Evolutionary conservation across 2,888 invertebrate species (phyloP).

Genomic region (Fragum whitleyi): DNA sequence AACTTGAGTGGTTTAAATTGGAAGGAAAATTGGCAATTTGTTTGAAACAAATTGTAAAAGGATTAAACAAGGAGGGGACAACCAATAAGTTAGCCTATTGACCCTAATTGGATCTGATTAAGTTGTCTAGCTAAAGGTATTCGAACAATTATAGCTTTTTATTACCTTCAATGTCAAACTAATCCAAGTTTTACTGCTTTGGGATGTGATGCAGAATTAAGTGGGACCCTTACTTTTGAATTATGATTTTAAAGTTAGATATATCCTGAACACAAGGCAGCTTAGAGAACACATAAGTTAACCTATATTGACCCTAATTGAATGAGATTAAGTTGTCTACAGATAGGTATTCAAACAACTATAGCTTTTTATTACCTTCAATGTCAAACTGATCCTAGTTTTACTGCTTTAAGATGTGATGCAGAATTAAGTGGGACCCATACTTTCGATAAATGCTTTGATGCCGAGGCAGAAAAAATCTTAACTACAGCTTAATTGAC

Average conservation of each 20-base stretch:
- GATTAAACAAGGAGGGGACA: neutral
- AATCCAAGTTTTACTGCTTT: neutral
- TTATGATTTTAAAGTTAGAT: no score
- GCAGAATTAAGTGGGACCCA: no score
- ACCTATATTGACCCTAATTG: no score
- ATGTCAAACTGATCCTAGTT: neutral
- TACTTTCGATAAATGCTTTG: no score
- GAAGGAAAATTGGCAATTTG: no score
- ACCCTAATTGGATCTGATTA: neutral
- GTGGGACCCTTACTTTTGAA: no score
- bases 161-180: neutral
- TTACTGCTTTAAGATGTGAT: neutral
- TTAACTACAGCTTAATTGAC: no score
- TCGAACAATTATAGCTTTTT: neutral
- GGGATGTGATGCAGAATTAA: neutral
- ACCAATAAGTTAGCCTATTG: neutral
- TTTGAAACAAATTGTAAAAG: neutral
- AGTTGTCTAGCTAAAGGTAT: neutral
- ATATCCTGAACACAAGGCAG: no score
- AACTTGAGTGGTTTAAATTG: no score
- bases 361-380: neutral
- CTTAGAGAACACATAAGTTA: no score
- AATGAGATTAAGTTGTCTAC: neutral
- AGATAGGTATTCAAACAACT: neutral
- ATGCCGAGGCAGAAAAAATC: no score